Evolutionary conservation across 1,140 invertebrate genomes (phyloP).

Genomic region (Riptortus pedestris): DNA sequence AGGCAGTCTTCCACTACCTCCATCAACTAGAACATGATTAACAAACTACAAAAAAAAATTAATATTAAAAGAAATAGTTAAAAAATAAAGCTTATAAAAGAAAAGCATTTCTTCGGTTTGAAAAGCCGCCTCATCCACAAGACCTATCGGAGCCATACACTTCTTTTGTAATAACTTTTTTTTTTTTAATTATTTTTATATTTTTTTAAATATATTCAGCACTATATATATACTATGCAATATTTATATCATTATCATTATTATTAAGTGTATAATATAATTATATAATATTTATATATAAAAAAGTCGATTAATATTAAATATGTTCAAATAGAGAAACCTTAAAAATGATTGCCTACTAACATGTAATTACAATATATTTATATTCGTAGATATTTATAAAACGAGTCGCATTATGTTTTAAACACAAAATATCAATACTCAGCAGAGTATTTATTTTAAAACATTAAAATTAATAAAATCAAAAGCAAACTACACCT

Average conservation of each 20-base stretch:
- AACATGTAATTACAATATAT: neutral
- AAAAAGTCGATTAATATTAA: conserved; percentile 1
- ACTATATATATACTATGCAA: conserved; percentile 1
- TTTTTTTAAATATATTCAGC: neutral
- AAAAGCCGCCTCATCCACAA: neutral
- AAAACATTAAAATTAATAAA: too few relatives aligned
- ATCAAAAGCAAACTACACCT: neutral
- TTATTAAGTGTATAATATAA: conserved; percentile 2
- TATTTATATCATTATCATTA: conserved; percentile 7
- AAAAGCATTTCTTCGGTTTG: neutral
- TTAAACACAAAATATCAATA: too few relatives aligned
- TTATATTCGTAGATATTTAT: conserved; percentile 1
- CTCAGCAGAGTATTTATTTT: too few relatives aligned
- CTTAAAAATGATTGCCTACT: conserved; percentile 6
- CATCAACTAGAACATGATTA: neutral
- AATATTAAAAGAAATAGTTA: too few relatives aligned
- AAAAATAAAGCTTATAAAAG: neutral
- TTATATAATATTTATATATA: conserved; percentile 1
- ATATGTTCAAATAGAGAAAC: conserved; percentile 5
- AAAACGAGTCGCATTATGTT: neutral
- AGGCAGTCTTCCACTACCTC: too few relatives aligned
- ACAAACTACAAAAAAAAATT: neutral
- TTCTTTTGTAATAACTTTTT: neutral
- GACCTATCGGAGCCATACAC: conserved; percentile 1
- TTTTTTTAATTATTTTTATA: neutral